Base-by-base conservation (phyloP, 2,888 invertebrate genomes). In the Drosophila algonquin region DNA sequence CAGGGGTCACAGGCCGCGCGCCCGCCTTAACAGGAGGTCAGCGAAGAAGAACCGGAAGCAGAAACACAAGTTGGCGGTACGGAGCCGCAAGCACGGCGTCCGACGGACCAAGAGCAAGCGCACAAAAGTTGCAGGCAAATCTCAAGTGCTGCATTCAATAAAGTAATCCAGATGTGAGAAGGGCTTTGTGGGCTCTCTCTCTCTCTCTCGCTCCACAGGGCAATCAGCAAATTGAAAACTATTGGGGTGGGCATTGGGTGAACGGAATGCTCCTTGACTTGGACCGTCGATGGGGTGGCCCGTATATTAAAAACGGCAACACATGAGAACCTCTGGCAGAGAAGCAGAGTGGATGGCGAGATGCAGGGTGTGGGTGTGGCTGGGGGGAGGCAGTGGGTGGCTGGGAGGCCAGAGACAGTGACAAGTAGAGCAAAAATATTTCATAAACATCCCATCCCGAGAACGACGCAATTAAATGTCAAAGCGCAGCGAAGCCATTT, bases 401-500 rank as follows among this genome's bases (percentile, higher is more conserved):
- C 21, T 21, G 21, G 21, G 21, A 21, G 21, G 3, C 21, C 30
- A 30, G 30, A 30, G 16, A 24, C 40, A 12, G 40, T 7, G n/a
- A 6, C 14, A 40, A n/a, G 45, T 27, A 16, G 52, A 74, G 53
- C 67, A 68, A 60, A 70, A 75, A 81, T 77, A 69, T 84, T 79
- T 77, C 73, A 83, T 84, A 81, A 82, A 76, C 71, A 76, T 71
- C 58, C 44, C 73, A 7, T 48, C 60, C 71, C 59, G 46, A 60
- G 50, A 50, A 62, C 63, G 52, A 57, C 52, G 77, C 80, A 87
- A 79, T 84, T 81, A 87, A 84, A 84, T 87, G 77, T 79, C 81
- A 84, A 81, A 84, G 63, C 48, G 82, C 71, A 57, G 63, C 48
- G 35, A 63, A 69, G 48, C 68, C 60, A 73, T 60, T 76, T 69